These are phyloP conservation scores for Poeciliopsis paucimaculata DNA, from an alignment of 2,797 vertebrate species.

Conservation along the genomic window DNA sequence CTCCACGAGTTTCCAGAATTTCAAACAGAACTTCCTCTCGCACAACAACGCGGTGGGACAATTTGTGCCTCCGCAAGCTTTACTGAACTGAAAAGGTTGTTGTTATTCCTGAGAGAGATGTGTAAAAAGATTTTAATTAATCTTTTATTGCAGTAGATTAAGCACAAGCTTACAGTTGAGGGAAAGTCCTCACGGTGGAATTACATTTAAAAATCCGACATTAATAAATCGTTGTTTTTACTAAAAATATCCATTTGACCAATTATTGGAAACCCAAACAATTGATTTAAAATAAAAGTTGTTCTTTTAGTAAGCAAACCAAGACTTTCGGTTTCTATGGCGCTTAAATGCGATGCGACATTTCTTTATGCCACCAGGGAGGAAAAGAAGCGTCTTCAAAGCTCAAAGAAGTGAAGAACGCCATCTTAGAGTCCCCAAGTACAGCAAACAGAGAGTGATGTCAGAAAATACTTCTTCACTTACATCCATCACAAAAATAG, in stretches of 20 bases:
- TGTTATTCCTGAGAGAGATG: neutral
- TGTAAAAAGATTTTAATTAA: neutral
- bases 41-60: neutral
- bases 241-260: neutral
- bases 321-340: neutral
- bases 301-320: neutral
- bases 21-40: constrained; percentile 5
- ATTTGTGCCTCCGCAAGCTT: neutral
- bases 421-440: neutral
- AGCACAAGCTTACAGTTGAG: neutral
- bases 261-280: neutral
- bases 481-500: neutral
- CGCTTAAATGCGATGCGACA: neutral
- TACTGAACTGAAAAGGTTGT: neutral
- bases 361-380: too few relatives aligned
- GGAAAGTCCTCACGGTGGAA: neutral
- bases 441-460: neutral
- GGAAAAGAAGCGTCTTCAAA: neutral
- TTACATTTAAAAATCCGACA: neutral
- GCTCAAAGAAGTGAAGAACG: neutral
- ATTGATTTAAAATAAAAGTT: neutral
- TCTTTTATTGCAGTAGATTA: neutral
- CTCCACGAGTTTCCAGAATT: neutral
- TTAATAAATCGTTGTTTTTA: neutral
- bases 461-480: neutral